Base-by-base conservation (phyloP, 2,797 vertebrate species). In the Dendrocincla fuliginosa region DNA sequence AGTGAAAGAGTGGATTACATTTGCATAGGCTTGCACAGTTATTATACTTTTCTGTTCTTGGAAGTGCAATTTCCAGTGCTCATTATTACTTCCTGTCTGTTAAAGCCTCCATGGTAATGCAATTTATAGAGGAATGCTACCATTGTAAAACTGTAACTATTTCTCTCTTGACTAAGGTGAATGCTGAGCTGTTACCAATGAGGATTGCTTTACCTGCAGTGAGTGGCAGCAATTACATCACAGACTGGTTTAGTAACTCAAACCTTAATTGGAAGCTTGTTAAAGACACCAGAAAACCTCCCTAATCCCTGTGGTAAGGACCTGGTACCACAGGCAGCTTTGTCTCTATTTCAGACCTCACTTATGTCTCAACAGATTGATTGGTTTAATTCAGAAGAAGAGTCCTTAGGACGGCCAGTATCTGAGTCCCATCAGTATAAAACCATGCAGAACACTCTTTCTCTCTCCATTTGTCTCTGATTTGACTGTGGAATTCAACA, bases 401-500 rank as follows among this genome's bases (percentile, higher is more conserved):
- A 32, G 30, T 98, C 98, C 14, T 99, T 97, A 56, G 98, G 98
- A 64, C 99, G 98, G 99, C 41, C 97, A 35, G 49, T 98, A 47
- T 98, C 98, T 53, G 97, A 98, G 90, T 99, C 99, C 89, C 98
- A 98, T 39, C 97, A 98, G 73, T 97, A 98, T 53, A 99, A 98
- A 97, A 98, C 96, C 88, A 96, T 98, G 74, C 98, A 98, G 89
- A 99, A 99, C 69, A 91, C 90, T 27, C 97, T 99, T 79, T 97
- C 97, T 47, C 98, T 98, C 0, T 99, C 98, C 87, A 98, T 99
- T 84, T 96, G 56, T n/a, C 98, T 99, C 53, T 99, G 98, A 98
- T 84, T 98, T 97, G 16, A 93, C 97, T 46, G 94, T 97, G 5
- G 98, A 98, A 84, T 99, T 99, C 96, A 98, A 97, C 53, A 96